These are phyloP conservation scores for Ranitomeya variabilis DNA, from an alignment of 2,113 vertebrate species.

Conservation along the genomic window DNA sequence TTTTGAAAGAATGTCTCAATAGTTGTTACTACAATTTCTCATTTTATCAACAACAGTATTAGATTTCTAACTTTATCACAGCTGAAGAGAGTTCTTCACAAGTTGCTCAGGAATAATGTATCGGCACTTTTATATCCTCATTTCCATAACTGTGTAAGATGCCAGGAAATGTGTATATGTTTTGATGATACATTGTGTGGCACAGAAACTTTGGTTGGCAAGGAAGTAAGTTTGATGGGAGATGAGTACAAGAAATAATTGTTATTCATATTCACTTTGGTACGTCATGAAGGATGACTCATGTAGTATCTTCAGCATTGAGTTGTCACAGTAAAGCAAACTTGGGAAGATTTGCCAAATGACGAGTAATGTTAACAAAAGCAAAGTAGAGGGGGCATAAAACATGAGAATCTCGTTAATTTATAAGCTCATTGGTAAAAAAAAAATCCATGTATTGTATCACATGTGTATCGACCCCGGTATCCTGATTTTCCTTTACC, in stretches of 20 bases:
- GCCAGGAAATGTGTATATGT: neutral
- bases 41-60: too few species aligned
- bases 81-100: too few species aligned
- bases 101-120: neutral
- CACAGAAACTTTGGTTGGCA: neutral
- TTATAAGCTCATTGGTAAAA: neutral
- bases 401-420: neutral
- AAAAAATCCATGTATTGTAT: too few species aligned
- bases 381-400: neutral
- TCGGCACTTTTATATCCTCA: neutral
- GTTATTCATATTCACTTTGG: neutral
- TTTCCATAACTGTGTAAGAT: neutral
- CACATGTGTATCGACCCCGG: too few species aligned
- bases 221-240: neutral
- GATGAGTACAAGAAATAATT: neutral
- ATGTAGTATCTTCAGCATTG: neutral
- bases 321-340: neutral
- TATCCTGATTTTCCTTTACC: too few species aligned
- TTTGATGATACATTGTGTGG: neutral
- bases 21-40: too few species aligned
- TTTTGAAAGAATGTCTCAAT: too few species aligned
- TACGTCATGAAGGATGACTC: neutral
- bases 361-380: neutral
- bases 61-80: too few species aligned
- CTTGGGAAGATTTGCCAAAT: neutral